A percentile compares a stretch with the other conserved stretches of the same genome.
phyloP scores from a whole-genome alignment of 2,888 invertebrate genomes.

The Oegoconia quadripuncta region DNA sequence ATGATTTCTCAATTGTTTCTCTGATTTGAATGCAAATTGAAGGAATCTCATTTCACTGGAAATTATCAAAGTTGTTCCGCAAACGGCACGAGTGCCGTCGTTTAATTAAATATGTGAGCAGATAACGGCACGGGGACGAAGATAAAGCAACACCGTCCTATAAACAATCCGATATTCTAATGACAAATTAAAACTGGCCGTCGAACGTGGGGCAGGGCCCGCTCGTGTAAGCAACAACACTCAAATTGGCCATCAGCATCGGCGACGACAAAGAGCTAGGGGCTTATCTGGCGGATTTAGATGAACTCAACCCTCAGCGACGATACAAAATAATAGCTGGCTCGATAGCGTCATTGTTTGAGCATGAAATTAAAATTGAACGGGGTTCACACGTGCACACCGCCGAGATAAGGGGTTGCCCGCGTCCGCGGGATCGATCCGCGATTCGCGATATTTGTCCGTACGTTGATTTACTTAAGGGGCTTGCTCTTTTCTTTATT shows the following conservation, averaged over 20 bases:
- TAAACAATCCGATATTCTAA: slow-evolving; percentile 57
- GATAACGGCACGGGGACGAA: slow-evolving; percentile 38
- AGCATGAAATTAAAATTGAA: slow-evolving; percentile 80
- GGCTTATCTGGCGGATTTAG: slow-evolving; percentile 75
- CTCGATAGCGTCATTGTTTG: slow-evolving; percentile 78
- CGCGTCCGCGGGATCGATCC: slow-evolving; percentile 58
- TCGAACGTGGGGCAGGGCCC: slow-evolving; percentile 27
- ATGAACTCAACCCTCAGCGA: slow-evolving; percentile 72
- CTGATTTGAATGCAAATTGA: slow-evolving; percentile 50
- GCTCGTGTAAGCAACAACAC: slow-evolving; percentile 25
- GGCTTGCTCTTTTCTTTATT: slow-evolving; percentile 71
- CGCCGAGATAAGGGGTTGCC: slow-evolving; percentile 70
- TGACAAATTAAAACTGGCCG: slow-evolving; percentile 54
- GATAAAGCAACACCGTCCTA: slow-evolving; percentile 45
- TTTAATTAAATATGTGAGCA: slow-evolving; percentile 58
- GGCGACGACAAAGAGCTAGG: slow-evolving; percentile 67
- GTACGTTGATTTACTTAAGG: slow-evolving; percentile 63
- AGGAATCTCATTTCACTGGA: slow-evolving; percentile 41
- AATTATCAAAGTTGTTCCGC: slow-evolving; percentile 45
- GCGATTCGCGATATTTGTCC: slow-evolving; percentile 54
- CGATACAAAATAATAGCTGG: slow-evolving; percentile 75
- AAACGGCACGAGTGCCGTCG: slow-evolving; percentile 29
- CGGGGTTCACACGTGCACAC: slow-evolving; percentile 77
- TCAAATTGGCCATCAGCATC: slow-evolving; percentile 67
- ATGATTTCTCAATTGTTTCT: slow-evolving; percentile 38